Evolutionary conservation across 2,797 vertebrate species (phyloP).

Genomic region (Tiaroga cobitis): DNA sequence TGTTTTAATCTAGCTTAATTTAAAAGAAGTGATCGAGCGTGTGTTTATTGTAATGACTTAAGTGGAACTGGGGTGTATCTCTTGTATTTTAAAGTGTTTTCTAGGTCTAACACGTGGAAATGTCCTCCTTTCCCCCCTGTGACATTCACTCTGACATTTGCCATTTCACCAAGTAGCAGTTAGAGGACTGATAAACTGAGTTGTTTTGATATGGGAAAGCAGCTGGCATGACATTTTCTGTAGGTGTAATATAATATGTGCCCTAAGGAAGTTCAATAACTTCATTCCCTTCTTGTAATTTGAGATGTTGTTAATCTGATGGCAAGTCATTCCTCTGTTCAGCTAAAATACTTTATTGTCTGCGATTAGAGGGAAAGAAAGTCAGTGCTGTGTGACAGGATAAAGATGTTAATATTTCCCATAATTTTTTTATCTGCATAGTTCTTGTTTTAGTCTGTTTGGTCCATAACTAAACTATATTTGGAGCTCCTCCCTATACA

Average conservation of each 20-base stretch:
- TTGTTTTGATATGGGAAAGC: slow-evolving; percentile 24
- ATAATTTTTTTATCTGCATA: background rate
- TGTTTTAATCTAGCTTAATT: background rate
- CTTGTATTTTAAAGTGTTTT: background rate
- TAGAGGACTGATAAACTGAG: background rate
- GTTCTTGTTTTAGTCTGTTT: background rate
- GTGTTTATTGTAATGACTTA: background rate
- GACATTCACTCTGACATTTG: slow-evolving; percentile 48
- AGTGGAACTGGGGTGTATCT: background rate
- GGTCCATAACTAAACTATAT: background rate
- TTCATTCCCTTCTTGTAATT: slow-evolving; percentile 4
- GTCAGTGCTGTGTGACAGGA: background rate
- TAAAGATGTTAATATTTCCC: background rate
- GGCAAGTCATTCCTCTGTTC: background rate
- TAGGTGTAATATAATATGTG: background rate
- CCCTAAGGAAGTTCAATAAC: background rate
- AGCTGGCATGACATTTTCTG: slow-evolving; percentile 30
- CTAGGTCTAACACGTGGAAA: background rate
- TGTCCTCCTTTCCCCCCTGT: slow-evolving; percentile 6
- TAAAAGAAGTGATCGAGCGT: background rate
- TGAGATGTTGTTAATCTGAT: background rate
- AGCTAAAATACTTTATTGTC: background rate
- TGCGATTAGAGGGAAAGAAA: background rate
- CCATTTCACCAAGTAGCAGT: slow-evolving; percentile 13
- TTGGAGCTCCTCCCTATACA: background rate